These are phyloP conservation scores for Creontiades dilutus DNA, from an alignment of 2,888 invertebrate genomes.

Conservation along the genomic window DNA sequence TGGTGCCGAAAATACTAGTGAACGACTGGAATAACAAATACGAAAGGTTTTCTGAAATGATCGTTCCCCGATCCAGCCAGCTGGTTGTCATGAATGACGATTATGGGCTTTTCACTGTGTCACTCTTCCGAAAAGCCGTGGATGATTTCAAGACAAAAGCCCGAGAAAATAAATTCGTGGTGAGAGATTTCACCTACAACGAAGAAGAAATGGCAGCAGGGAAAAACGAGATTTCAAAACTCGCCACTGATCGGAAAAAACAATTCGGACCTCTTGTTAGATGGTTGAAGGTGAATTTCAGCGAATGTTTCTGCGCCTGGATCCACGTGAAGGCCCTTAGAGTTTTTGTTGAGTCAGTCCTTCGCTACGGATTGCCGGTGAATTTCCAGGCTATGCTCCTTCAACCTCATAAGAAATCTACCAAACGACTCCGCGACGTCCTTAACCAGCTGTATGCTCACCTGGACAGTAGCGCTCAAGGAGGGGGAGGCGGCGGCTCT, in stretches of 20 bases:
- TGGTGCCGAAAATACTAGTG: constrained; percentile 92
- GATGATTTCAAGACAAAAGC: constrained; percentile 98
- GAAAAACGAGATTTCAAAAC: constrained; percentile 97
- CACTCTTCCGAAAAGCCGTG: constrained; percentile 94
- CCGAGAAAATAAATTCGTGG: constrained; percentile 91
- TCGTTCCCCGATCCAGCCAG: constrained; percentile 95
- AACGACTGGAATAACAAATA: constrained; percentile 95
- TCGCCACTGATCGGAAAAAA: constrained; percentile 98
- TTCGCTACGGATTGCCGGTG: constrained; percentile 99
- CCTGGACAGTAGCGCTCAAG: constrained; percentile 93
- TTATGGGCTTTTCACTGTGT: constrained; percentile 95
- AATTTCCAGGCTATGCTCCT: constrained; percentile 99
- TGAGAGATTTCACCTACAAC: constrained; percentile 99
- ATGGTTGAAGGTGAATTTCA: constrained; percentile 99
- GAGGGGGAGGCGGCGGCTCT: constrained; percentile 81
- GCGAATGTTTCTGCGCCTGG: constrained; percentile 99
- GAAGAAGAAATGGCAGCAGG: constrained; percentile 97
- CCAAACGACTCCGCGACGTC: constrained; percentile 92
- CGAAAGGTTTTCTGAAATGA: constrained; percentile 97
- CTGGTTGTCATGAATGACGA: constrained; percentile 94
- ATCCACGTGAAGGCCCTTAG: constrained; percentile 99
- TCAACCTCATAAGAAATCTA: constrained; percentile 93
- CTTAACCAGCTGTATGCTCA: constrained; percentile 95
- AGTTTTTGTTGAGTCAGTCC: constrained; percentile 99
- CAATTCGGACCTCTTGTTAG: constrained; percentile 97